Evolutionary conservation across 2,113 vertebrate species (phyloP).

Genomic region (Prietella phreatophila): DNA sequence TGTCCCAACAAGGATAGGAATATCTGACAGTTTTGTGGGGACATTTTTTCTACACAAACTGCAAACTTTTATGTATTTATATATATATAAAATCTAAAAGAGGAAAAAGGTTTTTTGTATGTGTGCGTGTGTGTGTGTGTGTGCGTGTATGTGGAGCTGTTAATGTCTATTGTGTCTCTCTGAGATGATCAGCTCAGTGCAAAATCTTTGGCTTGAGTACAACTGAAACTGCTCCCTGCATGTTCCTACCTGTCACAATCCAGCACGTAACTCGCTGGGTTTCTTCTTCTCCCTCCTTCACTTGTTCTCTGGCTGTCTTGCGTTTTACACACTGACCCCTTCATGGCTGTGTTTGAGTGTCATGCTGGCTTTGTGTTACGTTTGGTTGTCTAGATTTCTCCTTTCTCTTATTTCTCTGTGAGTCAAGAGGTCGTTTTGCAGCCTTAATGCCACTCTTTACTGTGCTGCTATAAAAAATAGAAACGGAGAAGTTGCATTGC

Average conservation of each 20-base stretch:
- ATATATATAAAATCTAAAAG: no score
- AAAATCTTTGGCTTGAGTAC: constrained; percentile 67
- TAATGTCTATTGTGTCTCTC: constrained; percentile 32
- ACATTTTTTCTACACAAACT: no score
- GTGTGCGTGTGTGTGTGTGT: no score
- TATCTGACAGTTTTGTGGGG: neutral
- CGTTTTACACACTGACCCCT: neutral
- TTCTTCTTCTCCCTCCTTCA: constrained; percentile 16
- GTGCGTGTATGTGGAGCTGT: constrained; percentile 35
- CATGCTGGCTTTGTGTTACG: neutral
- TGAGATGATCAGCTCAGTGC: constrained; percentile 47
- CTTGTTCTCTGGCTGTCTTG: constrained; percentile 3
- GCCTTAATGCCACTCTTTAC: neutral
- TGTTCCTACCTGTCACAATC: constrained; percentile 66
- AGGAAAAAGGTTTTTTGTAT: no score
- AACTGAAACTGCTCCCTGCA: constrained; percentile 73
- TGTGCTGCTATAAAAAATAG: neutral
- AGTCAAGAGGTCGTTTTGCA: neutral
- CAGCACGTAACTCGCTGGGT: neutral
- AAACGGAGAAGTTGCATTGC: constrained; percentile 11
- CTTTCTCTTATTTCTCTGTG: neutral
- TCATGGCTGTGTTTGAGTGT: neutral
- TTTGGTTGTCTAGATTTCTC: neutral
- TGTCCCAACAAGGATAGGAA: neutral
- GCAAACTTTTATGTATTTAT: no score